Evolutionary conservation across 2,888 invertebrate genomes (phyloP).

Genomic region (Pachliopta kotzebuea): DNA sequence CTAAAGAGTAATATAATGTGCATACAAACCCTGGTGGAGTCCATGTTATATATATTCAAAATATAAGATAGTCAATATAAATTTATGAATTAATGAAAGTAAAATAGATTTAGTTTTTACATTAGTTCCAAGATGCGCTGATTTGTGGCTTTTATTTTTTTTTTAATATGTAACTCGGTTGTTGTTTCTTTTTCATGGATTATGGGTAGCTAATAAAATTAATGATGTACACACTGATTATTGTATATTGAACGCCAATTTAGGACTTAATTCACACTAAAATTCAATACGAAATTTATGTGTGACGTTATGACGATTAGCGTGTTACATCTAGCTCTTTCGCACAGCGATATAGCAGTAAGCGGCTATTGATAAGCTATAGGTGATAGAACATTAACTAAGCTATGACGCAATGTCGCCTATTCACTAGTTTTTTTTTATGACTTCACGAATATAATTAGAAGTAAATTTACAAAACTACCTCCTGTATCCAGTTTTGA

Average conservation of each 20-base stretch:
- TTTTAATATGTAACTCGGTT: slow-evolving; percentile 53
- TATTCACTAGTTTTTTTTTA: not conserved
- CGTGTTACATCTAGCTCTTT: slow-evolving; percentile 15
- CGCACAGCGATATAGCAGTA: slow-evolving; percentile 27
- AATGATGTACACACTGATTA: slow-evolving; percentile 35
- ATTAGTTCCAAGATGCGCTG: slow-evolving; percentile 46
- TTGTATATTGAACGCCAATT: slow-evolving; percentile 13
- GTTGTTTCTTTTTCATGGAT: slow-evolving; percentile 63
- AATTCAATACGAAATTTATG: slow-evolving; percentile 7
- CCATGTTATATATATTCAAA: slow-evolving; percentile 49
- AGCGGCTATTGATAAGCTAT: slow-evolving; percentile 21
- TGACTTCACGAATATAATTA: too few species aligned
- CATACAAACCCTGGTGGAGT: slow-evolving; percentile 56
- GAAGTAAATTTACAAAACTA: not conserved
- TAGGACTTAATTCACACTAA: slow-evolving; percentile 23
- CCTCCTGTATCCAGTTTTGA: slow-evolving; percentile 10
- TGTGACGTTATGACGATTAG: slow-evolving; percentile 8
- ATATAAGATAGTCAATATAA: slow-evolving; percentile 69
- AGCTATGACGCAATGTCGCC: slow-evolving; percentile 23
- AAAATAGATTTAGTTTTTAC: slow-evolving; percentile 62
- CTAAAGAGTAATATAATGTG: slow-evolving; percentile 40
- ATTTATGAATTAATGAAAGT: slow-evolving; percentile 47
- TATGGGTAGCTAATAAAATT: slow-evolving; percentile 62
- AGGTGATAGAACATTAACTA: slow-evolving; percentile 4
- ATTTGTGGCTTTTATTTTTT: slow-evolving; percentile 46